Evolutionary conservation across 2,113 vertebrate genomes (phyloP), one percentile per base, ranked within the genome.

Genomic region (Phaethornis superciliosus): DNA sequence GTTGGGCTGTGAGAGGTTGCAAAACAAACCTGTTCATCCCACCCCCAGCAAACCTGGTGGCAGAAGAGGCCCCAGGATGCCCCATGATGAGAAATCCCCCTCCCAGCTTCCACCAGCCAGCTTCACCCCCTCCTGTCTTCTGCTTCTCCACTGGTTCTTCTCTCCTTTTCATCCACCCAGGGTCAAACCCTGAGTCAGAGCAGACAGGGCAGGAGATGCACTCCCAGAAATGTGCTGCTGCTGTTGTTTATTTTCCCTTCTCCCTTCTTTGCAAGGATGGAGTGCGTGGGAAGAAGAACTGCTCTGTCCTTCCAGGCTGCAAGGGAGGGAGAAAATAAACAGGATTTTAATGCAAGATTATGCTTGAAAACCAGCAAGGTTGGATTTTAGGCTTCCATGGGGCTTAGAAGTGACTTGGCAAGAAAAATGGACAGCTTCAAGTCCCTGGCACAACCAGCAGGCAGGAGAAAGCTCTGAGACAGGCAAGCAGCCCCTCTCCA

Each of bases 71-170:
- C 30, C 15, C 26, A 24, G 0, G 5, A 10, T 52, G 55, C 35
- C 60, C 28, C 35, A 8, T 12, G 28, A 17, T 4, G 37, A 17
- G 19, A 49, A 68, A 75, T 47, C 11, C 6, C 15, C 9, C 37
- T 77, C 58, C 35, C 24, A 21, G 40, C 28, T 24, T 6, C 8
- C 33, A 1, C 37, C 5, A 44, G 7, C 19, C 4, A 0, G 6
- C 24, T 20, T 42, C 49, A 15, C 27, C 5, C 0, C 2, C 9
- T 11, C 0, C 0, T 28, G 3, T 28, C 76, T 86, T 78, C 71
- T 55, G 37, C 5, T 86, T 92, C 51, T 37, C 1, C 9, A 1
- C 52, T 59, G 60, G 15, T 42, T 62, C 46, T 81, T 74, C 46
- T 46, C 74, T 42, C 23, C 26, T 75, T 59, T 42, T 18, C 40